Conservation (phyloP, 2,797 vertebrate species). For the Pangasius djambal region DNA sequence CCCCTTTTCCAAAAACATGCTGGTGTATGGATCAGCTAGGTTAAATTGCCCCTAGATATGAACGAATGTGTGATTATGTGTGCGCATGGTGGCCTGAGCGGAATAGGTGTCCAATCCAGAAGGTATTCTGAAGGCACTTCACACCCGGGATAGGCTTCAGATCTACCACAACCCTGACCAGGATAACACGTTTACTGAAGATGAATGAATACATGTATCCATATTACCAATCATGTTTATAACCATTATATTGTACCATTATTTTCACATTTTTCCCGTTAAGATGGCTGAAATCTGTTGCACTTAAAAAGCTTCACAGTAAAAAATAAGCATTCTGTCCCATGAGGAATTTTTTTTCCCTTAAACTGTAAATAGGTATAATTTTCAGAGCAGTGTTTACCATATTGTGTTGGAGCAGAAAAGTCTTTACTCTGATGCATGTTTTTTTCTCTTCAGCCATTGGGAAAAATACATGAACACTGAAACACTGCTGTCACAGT, state of each 20-base stretch:
- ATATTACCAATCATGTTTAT: not conserved
- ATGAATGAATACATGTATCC: not conserved
- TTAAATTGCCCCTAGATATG: not conserved
- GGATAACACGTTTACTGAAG: not conserved
- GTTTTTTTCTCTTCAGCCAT: not conserved
- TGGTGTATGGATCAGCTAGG: not conserved
- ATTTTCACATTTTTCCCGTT: not conserved
- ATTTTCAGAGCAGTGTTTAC: not conserved
- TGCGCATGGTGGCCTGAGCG: not conserved
- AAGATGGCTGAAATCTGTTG: not conserved
- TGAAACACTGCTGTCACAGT: constrained; percentile 4
- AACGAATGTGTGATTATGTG: not conserved
- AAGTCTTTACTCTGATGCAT: not conserved
- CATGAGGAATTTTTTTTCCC: not conserved
- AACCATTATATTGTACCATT: not conserved
- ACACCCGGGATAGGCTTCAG: not conserved
- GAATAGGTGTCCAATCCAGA: not conserved
- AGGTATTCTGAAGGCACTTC: not conserved
- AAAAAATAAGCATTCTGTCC: not conserved
- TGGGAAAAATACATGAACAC: not conserved
- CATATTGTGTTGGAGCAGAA: not conserved
- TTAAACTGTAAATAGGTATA: not conserved
- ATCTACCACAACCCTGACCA: not conserved
- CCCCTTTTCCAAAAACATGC: not conserved
- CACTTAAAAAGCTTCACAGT: not conserved